These are phyloP conservation scores for Sinocyclocheilus maitianheensis DNA, from an alignment of 2,113 vertebrate species.

Conservation along the genomic window DNA sequence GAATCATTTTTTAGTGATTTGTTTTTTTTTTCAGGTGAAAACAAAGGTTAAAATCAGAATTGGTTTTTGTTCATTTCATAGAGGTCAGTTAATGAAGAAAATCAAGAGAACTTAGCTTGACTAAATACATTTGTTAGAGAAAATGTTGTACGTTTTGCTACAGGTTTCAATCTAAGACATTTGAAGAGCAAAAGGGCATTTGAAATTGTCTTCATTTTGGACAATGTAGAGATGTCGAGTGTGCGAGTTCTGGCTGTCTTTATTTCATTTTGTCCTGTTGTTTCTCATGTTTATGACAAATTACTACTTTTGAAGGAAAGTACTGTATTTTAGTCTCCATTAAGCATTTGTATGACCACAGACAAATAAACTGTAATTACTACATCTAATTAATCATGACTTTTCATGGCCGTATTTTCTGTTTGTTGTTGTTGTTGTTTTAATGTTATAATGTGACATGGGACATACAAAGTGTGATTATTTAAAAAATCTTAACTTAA, in stretches of 20 bases:
- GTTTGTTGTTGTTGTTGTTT: not conserved
- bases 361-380: not conserved
- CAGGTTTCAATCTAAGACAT: not conserved
- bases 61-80: not conserved
- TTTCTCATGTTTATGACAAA: not conserved
- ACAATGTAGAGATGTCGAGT: not conserved
- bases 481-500: not conserved
- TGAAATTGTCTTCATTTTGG: not conserved
- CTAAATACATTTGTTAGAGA: not conserved
- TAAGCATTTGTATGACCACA: constrained; percentile 9
- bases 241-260: not conserved
- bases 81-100: not conserved
- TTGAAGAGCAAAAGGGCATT: not conserved
- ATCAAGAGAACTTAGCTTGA: not conserved
- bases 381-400: not conserved
- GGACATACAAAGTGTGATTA: not conserved
- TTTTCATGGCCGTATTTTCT: not conserved
- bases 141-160: not conserved
- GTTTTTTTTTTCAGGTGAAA: not conserved
- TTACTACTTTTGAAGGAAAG: not conserved
- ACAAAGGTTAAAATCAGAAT: not conserved
- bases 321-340: constrained; percentile 3
- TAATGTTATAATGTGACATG: not conserved
- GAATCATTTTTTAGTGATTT: not conserved
- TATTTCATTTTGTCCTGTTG: not conserved